A percentile compares a stretch with the other conserved stretches of the same genome.
phyloP scores from a whole-genome alignment of 2,797 vertebrate species.

The Ispidina picta region DNA sequence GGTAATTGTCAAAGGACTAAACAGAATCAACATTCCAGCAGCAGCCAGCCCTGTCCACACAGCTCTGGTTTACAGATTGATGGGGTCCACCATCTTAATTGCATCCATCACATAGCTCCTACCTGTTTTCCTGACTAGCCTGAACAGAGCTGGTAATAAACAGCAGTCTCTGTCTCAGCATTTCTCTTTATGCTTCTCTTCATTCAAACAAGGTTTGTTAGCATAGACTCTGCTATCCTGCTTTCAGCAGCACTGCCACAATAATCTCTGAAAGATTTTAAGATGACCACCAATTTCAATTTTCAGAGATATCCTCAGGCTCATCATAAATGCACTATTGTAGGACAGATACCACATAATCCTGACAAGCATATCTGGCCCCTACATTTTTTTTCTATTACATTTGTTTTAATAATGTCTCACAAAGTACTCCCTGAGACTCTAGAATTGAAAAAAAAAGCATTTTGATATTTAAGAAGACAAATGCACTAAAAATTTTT shows the following conservation, averaged over 20 bases:
- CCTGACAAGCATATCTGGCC: neutral
- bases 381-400: neutral
- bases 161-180: neutral
- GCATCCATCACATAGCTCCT: neutral
- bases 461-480: neutral
- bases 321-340: neutral
- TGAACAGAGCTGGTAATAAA: neutral
- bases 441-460: neutral
- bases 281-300: neutral
- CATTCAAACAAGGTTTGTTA: neutral
- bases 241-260: neutral
- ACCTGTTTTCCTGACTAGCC: neutral
- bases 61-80: neutral
- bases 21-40: neutral
- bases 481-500: neutral
- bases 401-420: neutral
- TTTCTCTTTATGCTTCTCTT: neutral
- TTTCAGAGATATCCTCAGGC: neutral
- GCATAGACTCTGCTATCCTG: neutral
- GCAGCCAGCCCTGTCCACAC: neutral
- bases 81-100: neutral
- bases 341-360: neutral
- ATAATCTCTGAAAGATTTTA: slow-evolving; percentile 23
- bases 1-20: neutral
- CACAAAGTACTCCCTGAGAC: neutral